Evolutionary conservation across 2,888 invertebrate species (phyloP), one percentile per base, ranked within the genome.

Genomic region (Vandiemenella viatica): DNA sequence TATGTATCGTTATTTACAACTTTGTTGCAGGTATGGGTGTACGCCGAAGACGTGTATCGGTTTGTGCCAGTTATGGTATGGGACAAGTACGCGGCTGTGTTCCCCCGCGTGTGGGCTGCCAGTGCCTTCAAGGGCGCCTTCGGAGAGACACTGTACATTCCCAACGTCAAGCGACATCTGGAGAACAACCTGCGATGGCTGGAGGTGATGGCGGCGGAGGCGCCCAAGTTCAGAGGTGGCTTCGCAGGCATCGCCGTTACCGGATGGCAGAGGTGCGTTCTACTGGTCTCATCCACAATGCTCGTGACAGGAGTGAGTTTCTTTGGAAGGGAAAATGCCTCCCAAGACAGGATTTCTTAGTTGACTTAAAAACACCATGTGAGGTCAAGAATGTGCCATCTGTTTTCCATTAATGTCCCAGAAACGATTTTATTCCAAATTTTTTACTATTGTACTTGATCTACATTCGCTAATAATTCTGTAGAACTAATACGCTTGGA

Each of bases 41-140:
- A 86, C 60, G 79, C 79, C 8, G 79, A 77, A 59, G 80, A 81
- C 56, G 75, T 81, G 46, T 80, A 80, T 60, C 65, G 70, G 23
- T 75, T 66, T 53, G 62, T 62, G 5, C 63, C 65, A 4, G 57
- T 61, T 22, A 65, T 66, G 45, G 68, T 78, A 7, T 83, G 81
- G 81, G 75, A 80, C 57, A 77, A 76, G 56, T 82, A 79, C 56
- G 72, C 77, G 0, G 69, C 75, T 15, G 74, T 80, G 8, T 83
- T 83, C 58, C 72, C 74, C 4, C 73, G 76, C 1, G 76, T 79
- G 7, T 84, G 84, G 84, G 73, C 77, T 3, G 82, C 83, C 1
- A 79, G 79, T 3, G 83, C 83, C 1, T 84, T 77, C 62, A 85
- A 85, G 63, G 84, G 81, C 1, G 82, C 82, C 4, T 81, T 81